Evolutionary conservation across 2,797 vertebrate species (phyloP).

Genomic region (Hypotaenidia philippensis): DNA sequence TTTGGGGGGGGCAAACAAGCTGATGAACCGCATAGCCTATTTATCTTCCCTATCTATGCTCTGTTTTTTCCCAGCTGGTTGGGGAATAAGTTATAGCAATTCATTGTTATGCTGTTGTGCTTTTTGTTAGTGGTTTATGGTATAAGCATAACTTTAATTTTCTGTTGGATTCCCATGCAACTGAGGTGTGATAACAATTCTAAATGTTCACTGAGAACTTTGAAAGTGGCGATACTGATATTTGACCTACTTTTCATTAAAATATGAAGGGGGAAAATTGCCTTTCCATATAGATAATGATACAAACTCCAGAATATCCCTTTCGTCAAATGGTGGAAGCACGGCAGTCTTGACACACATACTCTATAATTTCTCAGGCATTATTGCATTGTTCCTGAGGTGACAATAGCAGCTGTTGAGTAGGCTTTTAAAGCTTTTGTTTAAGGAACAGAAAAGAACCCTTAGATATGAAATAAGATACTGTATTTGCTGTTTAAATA

Average conservation of each 20-base stretch:
- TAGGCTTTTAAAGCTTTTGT: background rate
- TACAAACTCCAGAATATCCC: background rate
- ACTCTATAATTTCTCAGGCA: background rate
- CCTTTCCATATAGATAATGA: background rate
- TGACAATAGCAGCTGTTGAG: conserved; percentile 1
- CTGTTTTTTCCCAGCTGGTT: background rate
- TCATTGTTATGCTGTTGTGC: fast-evolving
- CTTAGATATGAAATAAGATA: background rate
- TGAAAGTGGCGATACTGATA: background rate
- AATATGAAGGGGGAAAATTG: background rate
- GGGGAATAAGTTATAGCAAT: background rate
- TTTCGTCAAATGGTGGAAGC: background rate
- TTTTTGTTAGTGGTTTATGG: background rate
- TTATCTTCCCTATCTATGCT: background rate
- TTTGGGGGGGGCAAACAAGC: background rate
- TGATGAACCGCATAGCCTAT: background rate
- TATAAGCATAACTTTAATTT: background rate
- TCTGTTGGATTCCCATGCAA: background rate
- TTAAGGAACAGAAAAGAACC: background rate
- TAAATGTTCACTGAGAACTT: background rate
- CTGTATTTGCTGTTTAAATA: background rate
- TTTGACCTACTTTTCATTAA: background rate
- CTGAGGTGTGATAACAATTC: background rate
- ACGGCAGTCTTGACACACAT: background rate
- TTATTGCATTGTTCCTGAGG: background rate